phyloP scores from a whole-genome alignment of 2,113 vertebrate genomes.

The Psammodynastes pulverulentus region DNA sequence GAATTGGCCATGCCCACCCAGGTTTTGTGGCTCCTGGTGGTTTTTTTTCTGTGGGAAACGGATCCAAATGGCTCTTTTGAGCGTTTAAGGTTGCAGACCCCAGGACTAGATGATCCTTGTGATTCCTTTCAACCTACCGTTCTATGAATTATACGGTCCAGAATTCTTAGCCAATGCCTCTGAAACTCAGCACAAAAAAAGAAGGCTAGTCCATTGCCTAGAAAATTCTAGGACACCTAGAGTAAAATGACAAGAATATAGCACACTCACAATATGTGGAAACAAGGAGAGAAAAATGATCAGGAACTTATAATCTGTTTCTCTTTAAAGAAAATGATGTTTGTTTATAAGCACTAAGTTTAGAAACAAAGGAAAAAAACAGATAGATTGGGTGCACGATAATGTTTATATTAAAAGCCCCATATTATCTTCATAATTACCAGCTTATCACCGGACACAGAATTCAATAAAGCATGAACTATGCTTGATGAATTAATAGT shows the following conservation, averaged over 20 bases:
- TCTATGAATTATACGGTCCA: not conserved
- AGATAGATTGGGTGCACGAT: not conserved
- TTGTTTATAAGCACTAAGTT: not conserved
- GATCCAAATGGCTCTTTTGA: no score
- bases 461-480: constrained; percentile 40
- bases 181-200: not conserved
- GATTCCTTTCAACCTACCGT: not conserved
- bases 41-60: no score
- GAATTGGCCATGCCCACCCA: no score
- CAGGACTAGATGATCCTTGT: not conserved
- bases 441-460: accelerated
- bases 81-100: no score
- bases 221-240: not conserved
- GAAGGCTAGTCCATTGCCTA: not conserved
- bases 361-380: not conserved
- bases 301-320: not conserved
- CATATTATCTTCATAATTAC: constrained; percentile 8
- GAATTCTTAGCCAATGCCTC: not conserved
- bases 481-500: constrained; percentile 52
- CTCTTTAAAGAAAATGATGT: not conserved
- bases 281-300: not conserved
- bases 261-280: not conserved
- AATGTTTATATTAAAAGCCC: not conserved
- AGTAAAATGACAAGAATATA: not conserved
- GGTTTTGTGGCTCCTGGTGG: no score